These are phyloP conservation scores for Sebastes trivittatus DNA, from an alignment of 2,797 vertebrate species.

Conservation along the genomic window DNA sequence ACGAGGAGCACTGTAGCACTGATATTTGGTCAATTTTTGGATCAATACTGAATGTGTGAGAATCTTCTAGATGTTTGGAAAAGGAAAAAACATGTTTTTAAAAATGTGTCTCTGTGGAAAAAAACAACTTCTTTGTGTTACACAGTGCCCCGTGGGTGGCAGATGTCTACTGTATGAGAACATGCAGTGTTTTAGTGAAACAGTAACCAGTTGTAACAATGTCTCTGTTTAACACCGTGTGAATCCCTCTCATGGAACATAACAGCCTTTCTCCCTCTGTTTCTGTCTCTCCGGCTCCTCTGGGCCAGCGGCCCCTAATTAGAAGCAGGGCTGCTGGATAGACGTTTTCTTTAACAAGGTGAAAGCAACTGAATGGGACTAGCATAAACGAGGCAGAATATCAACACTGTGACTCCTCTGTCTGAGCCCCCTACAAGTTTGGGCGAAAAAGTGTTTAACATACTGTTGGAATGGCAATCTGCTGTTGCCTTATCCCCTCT, in stretches of 20 bases:
- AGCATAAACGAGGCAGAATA: constrained; percentile 74
- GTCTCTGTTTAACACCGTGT: constrained; percentile 77
- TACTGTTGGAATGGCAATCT: constrained; percentile 68
- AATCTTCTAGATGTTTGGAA: constrained; percentile 19
- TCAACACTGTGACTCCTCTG: constrained; percentile 70
- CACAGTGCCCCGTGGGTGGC: constrained; percentile 53
- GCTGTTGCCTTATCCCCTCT: constrained; percentile 69
- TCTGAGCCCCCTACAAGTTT: constrained; percentile 73
- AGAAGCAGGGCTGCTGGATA: constrained; percentile 79
- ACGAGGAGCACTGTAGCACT: constrained; percentile 7
- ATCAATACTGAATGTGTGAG: constrained; percentile 42
- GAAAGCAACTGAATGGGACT: constrained; percentile 79
- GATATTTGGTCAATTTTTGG: constrained; percentile 20
- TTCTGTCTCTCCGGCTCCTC: constrained; percentile 68
- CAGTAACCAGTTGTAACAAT: constrained; percentile 74
- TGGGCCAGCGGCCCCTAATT: constrained; percentile 79
- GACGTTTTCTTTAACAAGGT: constrained; percentile 79
- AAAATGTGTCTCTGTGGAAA: constrained; percentile 16
- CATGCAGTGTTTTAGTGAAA: constrained; percentile 64
- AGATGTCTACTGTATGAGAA: constrained; percentile 71
- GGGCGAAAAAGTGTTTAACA: constrained; percentile 71
- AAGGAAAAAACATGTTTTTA: constrained; percentile 31
- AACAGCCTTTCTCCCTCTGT: constrained; percentile 72
- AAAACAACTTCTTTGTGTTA: constrained; percentile 23
- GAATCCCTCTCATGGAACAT: constrained; percentile 80